These are phyloP conservation scores for Rhineura floridana DNA, from an alignment of 2,113 vertebrate genomes.

Conservation along the genomic window DNA sequence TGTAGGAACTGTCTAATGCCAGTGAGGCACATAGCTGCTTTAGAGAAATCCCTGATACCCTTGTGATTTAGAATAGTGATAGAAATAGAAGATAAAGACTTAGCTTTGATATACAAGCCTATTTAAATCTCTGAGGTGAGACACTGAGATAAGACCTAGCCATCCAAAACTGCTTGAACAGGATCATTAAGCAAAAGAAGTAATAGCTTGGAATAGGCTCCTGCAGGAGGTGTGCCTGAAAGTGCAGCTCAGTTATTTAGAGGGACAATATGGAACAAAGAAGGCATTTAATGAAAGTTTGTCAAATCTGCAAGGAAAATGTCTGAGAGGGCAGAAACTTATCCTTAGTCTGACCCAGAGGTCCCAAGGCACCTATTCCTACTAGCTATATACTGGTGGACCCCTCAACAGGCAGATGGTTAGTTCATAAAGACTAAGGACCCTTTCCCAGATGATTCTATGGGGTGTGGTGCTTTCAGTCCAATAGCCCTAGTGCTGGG, in stretches of 20 bases:
- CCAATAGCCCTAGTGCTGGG: background rate
- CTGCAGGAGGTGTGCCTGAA: constrained; percentile 48
- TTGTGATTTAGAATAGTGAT: constrained; percentile 66
- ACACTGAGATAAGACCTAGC: constrained; percentile 55
- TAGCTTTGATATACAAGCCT: constrained; percentile 69
- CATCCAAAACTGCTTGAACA: constrained; percentile 66
- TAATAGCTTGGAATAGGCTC: constrained; percentile 61
- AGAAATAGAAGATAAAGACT: constrained; percentile 71
- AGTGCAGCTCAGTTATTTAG: constrained; percentile 46
- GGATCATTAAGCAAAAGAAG: constrained; percentile 70
- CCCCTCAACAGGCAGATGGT: background rate
- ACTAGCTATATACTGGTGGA: background rate
- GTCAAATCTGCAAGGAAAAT: background rate
- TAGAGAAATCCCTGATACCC: constrained; percentile 53
- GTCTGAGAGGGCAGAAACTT: background rate
- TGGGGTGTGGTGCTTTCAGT: background rate
- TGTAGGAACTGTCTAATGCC: constrained; percentile 45
- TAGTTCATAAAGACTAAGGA: background rate
- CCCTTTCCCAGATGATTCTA: background rate
- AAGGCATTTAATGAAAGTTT: background rate
- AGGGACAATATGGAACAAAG: background rate
- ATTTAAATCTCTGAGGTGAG: constrained; percentile 70
- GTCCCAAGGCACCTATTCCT: background rate
- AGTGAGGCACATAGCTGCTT: constrained; percentile 59
- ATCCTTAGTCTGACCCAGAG: background rate